Base-by-base conservation (phyloP, 30 jellyfish, hydroid and myxozoan species). In the Chrysaora quinquecirrha region DNA sequence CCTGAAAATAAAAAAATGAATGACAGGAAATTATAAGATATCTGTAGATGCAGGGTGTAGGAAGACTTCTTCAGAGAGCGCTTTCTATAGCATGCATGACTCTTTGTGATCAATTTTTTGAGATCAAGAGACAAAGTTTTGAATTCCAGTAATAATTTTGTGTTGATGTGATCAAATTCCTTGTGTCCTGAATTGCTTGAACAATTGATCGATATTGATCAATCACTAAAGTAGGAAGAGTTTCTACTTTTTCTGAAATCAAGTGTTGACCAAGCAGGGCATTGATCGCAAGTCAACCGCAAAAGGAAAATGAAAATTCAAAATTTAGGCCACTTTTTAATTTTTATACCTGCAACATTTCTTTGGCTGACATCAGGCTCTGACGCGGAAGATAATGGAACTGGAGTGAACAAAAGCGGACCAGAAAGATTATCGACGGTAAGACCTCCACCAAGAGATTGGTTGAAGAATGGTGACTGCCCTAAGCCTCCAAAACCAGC, bases 321-420 rank as follows among this genome's bases (percentile, higher is more conserved):
- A n/a, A n/a, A n/a, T n/a, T n/a, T n/a, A n/a, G n/a, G n/a, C n/a
- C n/a, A n/a, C n/a, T n/a, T n/a, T n/a, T n/a, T n/a, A n/a, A n/a
- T n/a, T n/a, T n/a, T n/a, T n/a, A n/a, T 25, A 73, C 73, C 73
- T 73, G 87, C 6, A 48, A 4, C 34, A 74, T 54, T 76, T 34
- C 78, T 66, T 35, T 76, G 78, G 23, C 16, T 32, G 19, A 76
- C 30, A 83, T 75, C 46, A 21, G 95, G 46, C 33, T 43, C 80
- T 12, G 78, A 1, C 29, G 97, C 83, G 34, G 87, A 38, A 48
- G 89, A 68, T 34, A 89, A 52, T 3, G 97, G 97, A 22, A 84
- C 85, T 43, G 97, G 97, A 9, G 97, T 90, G 68, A 90, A 90
- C 34, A 90, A 74, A 46, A 61, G 43, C n/a, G 97, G 97, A 2